Evolutionary conservation across 1,140 invertebrate genomes (phyloP), one percentile per base, ranked within the genome.

Genomic region (Teleogryllus occipitalis): DNA sequence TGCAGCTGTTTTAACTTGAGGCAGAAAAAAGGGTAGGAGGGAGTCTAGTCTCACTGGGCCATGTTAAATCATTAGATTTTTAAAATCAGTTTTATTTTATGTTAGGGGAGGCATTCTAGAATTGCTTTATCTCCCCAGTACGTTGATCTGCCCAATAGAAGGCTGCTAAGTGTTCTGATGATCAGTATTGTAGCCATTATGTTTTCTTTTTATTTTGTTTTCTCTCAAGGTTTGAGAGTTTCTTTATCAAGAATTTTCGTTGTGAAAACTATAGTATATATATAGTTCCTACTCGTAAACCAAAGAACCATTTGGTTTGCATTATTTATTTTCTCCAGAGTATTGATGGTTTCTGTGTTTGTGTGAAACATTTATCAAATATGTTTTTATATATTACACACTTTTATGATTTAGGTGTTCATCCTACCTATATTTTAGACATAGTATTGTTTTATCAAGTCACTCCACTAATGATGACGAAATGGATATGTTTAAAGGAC

Each of bases 171-270:
- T 65, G 54, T 65, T 65, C 10, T 65, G 18, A 65, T 10, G 10
- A 65, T 65, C 54, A 65, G 54, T 65, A 65, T 65, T 65, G 54
- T 65, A 65, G 54, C 54, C 54, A 65, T 65, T 65, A 65, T 18
- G 10, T 10, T 65, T 65, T 65, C 18, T 18, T 65, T 65, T 65
- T 65, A 65, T 65, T 65, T 65, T 65, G 54, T 14, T 65, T 65
- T 10, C 54, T 65, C 54, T 65, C 54, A 65, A 18, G 18, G 54
- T 14, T 10, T 14, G 54, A 65, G 54, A 65, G 54, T 14, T 65
- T 14, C 10, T 65, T 65, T 65, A 65, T 14, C 54, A 14, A 65
- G 54, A 65, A 65, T 65, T 65, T 65, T 65, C 10, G 18, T 3
- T 65, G 18, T 65, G 18, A 65, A 65, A 65, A 18, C 54, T 65